Percentiles rank a stretch among this genome's conserved stretches.
phyloP scores from a whole-genome alignment of 2,888 invertebrate species.

The Euplexia lucipara region DNA sequence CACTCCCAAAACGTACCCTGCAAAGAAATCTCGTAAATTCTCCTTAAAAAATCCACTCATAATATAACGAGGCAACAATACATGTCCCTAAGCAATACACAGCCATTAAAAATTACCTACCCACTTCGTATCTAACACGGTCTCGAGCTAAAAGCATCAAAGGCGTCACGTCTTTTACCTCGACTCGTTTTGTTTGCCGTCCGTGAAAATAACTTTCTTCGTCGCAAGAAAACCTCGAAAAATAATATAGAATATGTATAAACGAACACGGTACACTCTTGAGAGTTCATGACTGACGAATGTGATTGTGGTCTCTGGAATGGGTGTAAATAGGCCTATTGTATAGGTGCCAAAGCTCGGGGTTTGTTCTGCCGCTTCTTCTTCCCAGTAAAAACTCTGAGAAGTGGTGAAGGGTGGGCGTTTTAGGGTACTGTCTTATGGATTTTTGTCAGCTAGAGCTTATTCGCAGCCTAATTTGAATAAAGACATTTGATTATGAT shows the following conservation, averaged over 20 bases:
- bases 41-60: background rate
- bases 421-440: too few relatives aligned
- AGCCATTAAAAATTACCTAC: slow-evolving; percentile 56
- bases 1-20: background rate
- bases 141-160: slow-evolving; percentile 50
- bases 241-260: slow-evolving; percentile 9
- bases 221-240: slow-evolving; percentile 26
- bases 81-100: slow-evolving; percentile 35
- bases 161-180: slow-evolving; percentile 47
- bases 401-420: too few relatives aligned
- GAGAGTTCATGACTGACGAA: slow-evolving; percentile 29
- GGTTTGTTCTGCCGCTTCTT: too few relatives aligned
- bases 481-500: slow-evolving; percentile 24
- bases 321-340: slow-evolving; percentile 39
- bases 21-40: background rate
- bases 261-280: slow-evolving; percentile 35
- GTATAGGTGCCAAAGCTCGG: too few relatives aligned
- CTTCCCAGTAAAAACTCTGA: too few relatives aligned
- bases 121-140: slow-evolving; percentile 42
- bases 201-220: slow-evolving; percentile 46
- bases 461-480: too few relatives aligned
- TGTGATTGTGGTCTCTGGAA: slow-evolving; percentile 36
- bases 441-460: too few relatives aligned
- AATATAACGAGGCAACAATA: slow-evolving; percentile 23
- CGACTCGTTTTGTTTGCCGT: slow-evolving; percentile 41